Evolutionary conservation across 2,888 invertebrate genomes (phyloP), one percentile per base, ranked within the genome.

Genomic region (Athalia cordata): DNA sequence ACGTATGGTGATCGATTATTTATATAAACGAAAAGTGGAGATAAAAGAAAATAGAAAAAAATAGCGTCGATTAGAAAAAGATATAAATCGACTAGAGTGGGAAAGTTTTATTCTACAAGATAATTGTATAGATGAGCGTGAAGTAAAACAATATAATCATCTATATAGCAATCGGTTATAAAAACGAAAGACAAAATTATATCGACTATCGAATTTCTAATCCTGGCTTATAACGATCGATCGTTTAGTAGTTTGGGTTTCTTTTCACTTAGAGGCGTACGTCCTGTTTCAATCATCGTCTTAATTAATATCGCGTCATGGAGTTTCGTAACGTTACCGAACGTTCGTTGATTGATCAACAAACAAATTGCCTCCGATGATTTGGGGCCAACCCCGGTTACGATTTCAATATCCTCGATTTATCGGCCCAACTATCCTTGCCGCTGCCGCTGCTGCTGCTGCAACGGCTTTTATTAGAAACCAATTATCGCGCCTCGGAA

Each of bases 331-430:
- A 75, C 62, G 62, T 75, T 61, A 50, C 5, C 13, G 5, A 75
- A 64, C 52, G 29, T 29, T 29, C 29, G 29, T 29, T 64, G 64
- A 75, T 75, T 50, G 64, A 75, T 75, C 64, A 75, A 64, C 62
- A 64, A 75, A 62, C 50, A 50, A 75, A 75, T 75, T 64, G 52
- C 15, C 43, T 62, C 52, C 62, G 62, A 75, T 52, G 62, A 75
- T 64, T 75, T 64, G 62, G 49, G 75, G 61, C 75, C 75, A 59
- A 29, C 50, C 50, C 50, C 50, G 29, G 62, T 62, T 43, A 64
- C 62, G 49, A 75, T 64, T 62, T 75, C 75, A 72, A 72, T 72
- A 64, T 64, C 62, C 62, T 64, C 52, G n/a, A 43, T 52, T 49
- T n/a, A 64, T 75, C 75, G 61, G 8, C 47, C 3, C 5, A 29